Base-by-base conservation (phyloP, 2,888 invertebrate species). In the Eulithis prunata region DNA sequence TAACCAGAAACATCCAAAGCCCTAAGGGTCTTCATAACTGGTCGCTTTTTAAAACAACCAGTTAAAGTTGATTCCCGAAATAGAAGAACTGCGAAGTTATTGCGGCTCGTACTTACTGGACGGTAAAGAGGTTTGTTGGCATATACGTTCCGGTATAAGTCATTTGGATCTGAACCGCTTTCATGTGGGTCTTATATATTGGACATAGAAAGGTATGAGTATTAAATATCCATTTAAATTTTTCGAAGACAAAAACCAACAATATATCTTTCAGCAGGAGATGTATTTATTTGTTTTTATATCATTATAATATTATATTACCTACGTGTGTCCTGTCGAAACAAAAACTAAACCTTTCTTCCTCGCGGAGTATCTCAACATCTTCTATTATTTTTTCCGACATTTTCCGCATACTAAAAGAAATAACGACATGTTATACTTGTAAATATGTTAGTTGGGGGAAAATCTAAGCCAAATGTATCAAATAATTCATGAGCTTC, bases 111-210 rank as follows among this genome's bases (percentile, higher is more conserved):
- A 57, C 21, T 59, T 57, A 53, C 53, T 63, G 57, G 67, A 28
- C 32, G 46, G 41, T 46, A 59, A 57, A 59, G 58, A 58, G 68
- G 62, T 55, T 55, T 57, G 60, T 55, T 59, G 64, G 66, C 85
- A 84, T 90, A 87, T 89, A n/a, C n/a, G n/a, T 89, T 86, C 81
- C 85, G 83, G 83, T 88, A 86, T 89, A 90, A 88, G 86, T 90
- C 87, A 88, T 87, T 80, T 84, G 83, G 78, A 76, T 75, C 77
- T 75, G 86, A 85, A 87, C 85, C 82, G 88, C 81, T 82, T 78
- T 82, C 83, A 80, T 87, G 84, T 75, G 73, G 78, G 80, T 73
- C 79, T 86, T 88, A 88, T 90, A 88, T 90, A 90, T 89, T 76
- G 79, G 68, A 73, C 73, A 66, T 61, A 57, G 62, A 62, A 62